Base-by-base conservation (phyloP, 2,888 invertebrate species). In the Athetis lepigone region DNA sequence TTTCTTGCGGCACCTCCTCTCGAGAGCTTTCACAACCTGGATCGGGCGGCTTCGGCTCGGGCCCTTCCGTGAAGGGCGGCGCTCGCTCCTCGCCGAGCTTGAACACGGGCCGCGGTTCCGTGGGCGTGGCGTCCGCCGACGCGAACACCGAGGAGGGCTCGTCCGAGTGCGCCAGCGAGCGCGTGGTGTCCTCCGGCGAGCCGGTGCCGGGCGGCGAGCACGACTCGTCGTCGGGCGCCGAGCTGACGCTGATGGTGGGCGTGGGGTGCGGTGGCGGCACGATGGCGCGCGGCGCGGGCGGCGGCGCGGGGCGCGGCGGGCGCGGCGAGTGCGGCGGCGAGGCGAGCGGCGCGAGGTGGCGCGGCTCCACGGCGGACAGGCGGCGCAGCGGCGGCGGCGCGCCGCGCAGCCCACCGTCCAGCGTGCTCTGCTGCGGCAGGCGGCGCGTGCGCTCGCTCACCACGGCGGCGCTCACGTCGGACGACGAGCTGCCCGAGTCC, bases 401-500 rank as follows among this genome's bases (percentile, higher is more conserved):
- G 52, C 96, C 95, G 1, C 95, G 89, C 67, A 96, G 90, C 1
- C 96, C 96, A 45, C 96, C 96, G 83, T 97, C 97, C 47, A 97
- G 91, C 43, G 96, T 97, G 88, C 96, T 96, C 89, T 96, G 97
- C 80, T 97, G 96, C 52, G 96, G 96, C 69, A 97, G 92, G 39
- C 96, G 96, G 66, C 97, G 96, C 78, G 96, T 95, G 79, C 97
- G 93, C 77, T 96, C 86, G 95, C 96, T 67, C 46, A 95, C 93
- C 95, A 77, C 91, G 49, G 96, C 95, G 2, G 92, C 85, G 86
- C 97, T 97, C 70, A 97, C 96, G 87, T 98, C 97, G 19, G 97
- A 97, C 11, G 97, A 97, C n/a, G 97, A 97, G 84, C 96, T 96
- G 83, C 96, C 97, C 16, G 97, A 97, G 88, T 97, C 97, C 45